Evolutionary conservation across 2,113 vertebrate species (phyloP).

Genomic region (Daphoenositta chrysoptera): DNA sequence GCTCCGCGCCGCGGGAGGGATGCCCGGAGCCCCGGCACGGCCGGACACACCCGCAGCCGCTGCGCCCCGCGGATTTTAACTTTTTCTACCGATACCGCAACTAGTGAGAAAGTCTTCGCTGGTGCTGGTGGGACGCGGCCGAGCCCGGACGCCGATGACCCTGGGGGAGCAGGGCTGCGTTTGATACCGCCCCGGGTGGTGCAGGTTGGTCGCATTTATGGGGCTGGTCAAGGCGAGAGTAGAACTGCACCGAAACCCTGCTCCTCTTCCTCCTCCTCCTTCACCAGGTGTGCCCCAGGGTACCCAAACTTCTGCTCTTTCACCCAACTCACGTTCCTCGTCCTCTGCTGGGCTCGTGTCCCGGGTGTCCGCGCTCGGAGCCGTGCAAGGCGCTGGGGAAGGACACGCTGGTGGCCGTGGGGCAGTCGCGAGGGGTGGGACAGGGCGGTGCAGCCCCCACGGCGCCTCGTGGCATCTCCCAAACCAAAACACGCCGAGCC

Average conservation of each 20-base stretch:
- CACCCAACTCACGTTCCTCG: accelerated
- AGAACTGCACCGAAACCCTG: neutral
- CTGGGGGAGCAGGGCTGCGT: neutral
- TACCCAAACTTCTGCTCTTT: neutral
- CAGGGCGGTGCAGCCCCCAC: accelerated
- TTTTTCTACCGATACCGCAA: constrained; percentile 51
- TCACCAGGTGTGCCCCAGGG: neutral
- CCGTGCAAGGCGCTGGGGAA: neutral
- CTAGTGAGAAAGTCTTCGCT: constrained; percentile 35
- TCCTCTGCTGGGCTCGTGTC: neutral
- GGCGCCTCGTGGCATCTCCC: accelerated
- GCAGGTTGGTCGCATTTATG: neutral
- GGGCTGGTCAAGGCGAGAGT: neutral
- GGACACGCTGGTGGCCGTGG: neutral
- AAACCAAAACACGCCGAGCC: neutral
- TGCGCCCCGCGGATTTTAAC: constrained; percentile 26
- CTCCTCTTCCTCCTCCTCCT: neutral
- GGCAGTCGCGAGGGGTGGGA: neutral
- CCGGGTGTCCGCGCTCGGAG: accelerated
- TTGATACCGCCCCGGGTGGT: accelerated
- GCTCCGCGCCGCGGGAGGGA: neutral
- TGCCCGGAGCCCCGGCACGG: neutral
- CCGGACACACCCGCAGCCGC: neutral
- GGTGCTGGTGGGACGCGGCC: neutral
- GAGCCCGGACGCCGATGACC: accelerated